Conservation (phyloP, 2,113 vertebrate genomes). For the Chaenocephalus aceratus region DNA sequence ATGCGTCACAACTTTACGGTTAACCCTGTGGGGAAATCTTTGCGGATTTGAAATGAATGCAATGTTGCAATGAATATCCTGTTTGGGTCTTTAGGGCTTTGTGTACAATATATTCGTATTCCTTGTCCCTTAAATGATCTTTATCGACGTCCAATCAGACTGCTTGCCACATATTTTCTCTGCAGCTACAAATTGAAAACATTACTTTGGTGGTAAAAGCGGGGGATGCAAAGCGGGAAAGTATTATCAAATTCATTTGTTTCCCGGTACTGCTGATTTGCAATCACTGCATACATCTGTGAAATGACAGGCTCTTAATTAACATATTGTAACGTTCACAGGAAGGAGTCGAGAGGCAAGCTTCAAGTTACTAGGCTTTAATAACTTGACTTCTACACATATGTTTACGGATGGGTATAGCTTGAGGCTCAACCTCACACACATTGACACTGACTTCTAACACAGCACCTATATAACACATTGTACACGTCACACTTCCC, state of each 20-base stretch:
- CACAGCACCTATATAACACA: too few species aligned
- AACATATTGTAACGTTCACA: neutral
- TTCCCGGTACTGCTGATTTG: neutral
- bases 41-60: neutral
- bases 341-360: too few species aligned
- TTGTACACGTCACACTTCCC: too few species aligned
- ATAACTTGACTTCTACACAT: too few species aligned
- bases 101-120: neutral
- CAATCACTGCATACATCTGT: neutral
- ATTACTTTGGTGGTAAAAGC: neutral
- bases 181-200: constrained; percentile 7
- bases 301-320: neutral
- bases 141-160: neutral
- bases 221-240: neutral
- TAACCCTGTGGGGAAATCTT: neutral
- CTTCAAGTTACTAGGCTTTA: too few species aligned
- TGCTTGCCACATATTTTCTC: constrained; percentile 21
- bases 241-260: neutral
- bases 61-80: neutral
- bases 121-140: constrained; percentile 1
- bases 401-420: too few species aligned
- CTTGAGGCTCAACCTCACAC: too few species aligned
- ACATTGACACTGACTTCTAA: too few species aligned
- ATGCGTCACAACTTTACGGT: neutral
- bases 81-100: neutral